Conservation (phyloP, 2,888 invertebrate species). For the Heteromyza rotundicornis region DNA sequence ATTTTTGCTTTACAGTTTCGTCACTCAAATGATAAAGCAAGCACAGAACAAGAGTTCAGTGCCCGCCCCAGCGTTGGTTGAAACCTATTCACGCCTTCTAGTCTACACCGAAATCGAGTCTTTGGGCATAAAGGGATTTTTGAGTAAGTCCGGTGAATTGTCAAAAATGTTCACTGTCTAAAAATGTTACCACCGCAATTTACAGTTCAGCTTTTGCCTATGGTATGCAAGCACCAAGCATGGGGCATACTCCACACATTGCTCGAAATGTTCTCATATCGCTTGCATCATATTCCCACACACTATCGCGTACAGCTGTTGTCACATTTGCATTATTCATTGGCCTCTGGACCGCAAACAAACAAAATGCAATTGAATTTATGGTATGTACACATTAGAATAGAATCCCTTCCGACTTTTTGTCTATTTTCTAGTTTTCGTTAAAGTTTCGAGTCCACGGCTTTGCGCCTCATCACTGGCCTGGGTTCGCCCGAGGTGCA, state of each 20-base stretch:
- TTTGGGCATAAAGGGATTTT: conserved; percentile 94
- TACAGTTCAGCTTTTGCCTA: conserved; percentile 83
- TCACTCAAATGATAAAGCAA: conserved; percentile 87
- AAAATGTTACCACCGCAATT: background rate
- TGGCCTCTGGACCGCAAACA: conserved; percentile 90
- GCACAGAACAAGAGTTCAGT: conserved; percentile 86
- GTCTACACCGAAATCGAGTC: conserved; percentile 98
- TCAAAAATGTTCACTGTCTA: background rate
- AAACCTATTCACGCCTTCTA: conserved; percentile 90
- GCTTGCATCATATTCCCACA: conserved; percentile 95
- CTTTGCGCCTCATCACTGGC: conserved; percentile 83
- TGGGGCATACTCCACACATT: conserved; percentile 96
- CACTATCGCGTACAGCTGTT: conserved; percentile 92
- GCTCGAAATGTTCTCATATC: conserved; percentile 95
- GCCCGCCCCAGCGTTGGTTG: conserved; percentile 90
- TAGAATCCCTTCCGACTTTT: background rate
- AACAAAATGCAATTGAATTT: conserved; percentile 94
- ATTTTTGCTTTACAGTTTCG: conserved; percentile 66
- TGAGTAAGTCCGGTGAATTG: conserved; percentile 67
- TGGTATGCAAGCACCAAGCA: conserved; percentile 89
- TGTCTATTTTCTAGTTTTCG: background rate
- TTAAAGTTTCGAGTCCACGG: conserved; percentile 82
- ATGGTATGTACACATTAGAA: conserved; percentile 67
- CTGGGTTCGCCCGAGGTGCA: conserved; percentile 95
- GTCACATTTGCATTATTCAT: conserved; percentile 88